Evolutionary conservation across 2,797 vertebrate genomes (phyloP).

Genomic region (Anas acuta): DNA sequence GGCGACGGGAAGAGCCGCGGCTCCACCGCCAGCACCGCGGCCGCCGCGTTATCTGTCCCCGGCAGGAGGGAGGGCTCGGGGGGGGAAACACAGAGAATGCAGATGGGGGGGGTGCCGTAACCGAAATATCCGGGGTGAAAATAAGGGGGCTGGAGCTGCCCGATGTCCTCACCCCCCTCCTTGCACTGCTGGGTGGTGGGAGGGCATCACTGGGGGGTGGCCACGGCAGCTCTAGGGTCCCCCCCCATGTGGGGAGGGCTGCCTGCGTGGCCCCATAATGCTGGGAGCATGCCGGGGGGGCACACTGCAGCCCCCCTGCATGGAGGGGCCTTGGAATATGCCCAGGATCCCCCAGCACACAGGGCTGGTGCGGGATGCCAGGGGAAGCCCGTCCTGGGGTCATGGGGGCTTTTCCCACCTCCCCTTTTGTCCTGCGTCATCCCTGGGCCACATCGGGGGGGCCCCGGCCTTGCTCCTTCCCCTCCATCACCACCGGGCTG

Average conservation of each 20-base stretch:
- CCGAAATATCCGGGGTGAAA: not conserved
- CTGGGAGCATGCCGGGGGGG: not conserved
- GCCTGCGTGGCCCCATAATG: fast-evolving
- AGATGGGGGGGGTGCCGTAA: constrained; percentile 26
- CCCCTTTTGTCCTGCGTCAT: not conserved
- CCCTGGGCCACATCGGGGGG: not conserved
- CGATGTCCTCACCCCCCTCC: not conserved
- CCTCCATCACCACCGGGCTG: not conserved
- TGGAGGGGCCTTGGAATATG: not conserved
- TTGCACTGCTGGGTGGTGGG: fast-evolving
- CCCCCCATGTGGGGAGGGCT: not conserved
- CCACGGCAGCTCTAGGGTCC: not conserved
- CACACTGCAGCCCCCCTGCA: too few species aligned
- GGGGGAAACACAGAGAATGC: not conserved
- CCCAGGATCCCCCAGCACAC: fast-evolving
- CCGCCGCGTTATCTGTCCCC: constrained; percentile 59
- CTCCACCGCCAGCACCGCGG: not conserved
- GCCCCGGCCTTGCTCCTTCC: not conserved
- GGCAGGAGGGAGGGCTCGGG: constrained; percentile 45
- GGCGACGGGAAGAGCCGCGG: not conserved
- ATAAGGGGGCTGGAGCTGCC: not conserved
- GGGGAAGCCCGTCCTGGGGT: not conserved
- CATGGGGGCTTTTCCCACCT: not conserved
- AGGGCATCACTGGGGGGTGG: not conserved
- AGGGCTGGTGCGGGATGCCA: fast-evolving